These are phyloP conservation scores for Aphelinus certus DNA, from an alignment of 1,140 invertebrate genomes.

Conservation along the genomic window DNA sequence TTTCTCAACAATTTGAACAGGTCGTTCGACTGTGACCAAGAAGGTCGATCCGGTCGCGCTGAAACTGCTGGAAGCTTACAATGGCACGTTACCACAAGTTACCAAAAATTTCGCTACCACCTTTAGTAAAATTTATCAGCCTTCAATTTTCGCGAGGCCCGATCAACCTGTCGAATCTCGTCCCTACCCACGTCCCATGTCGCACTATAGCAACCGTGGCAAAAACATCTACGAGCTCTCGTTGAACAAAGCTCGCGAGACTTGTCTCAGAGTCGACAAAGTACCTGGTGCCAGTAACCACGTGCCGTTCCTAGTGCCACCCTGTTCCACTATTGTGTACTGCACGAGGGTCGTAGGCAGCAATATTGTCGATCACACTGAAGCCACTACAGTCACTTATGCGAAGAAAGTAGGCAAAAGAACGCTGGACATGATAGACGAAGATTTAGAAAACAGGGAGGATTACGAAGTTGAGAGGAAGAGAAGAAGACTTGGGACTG, in stretches of 20 bases:
- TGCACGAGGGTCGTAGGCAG: background rate
- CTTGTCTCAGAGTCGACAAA: slow-evolving; percentile 49
- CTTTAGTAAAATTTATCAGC: slow-evolving; percentile 27
- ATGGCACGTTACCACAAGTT: slow-evolving; percentile 57
- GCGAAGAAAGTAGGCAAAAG: slow-evolving; percentile 48
- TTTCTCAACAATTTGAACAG: slow-evolving; percentile 2
- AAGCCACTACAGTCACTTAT: slow-evolving; percentile 51
- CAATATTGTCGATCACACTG: slow-evolving; percentile 22
- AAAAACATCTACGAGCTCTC: slow-evolving; percentile 52
- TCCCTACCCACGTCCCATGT: slow-evolving; percentile 56
- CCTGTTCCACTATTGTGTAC: slow-evolving; percentile 46
- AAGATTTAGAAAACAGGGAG: slow-evolving; percentile 1
- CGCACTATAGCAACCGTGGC: slow-evolving; percentile 48
- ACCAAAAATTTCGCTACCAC: slow-evolving; percentile 49
- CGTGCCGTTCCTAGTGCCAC: slow-evolving; percentile 61
- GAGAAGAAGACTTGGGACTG: background rate
- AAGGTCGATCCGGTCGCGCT: slow-evolving; percentile 40
- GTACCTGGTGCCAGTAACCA: slow-evolving; percentile 39
- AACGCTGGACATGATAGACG: slow-evolving; percentile 42
- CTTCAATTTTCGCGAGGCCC: background rate
- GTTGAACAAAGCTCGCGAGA: slow-evolving; percentile 55
- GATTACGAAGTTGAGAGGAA: slow-evolving; percentile 13
- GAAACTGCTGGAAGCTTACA: slow-evolving; percentile 54
- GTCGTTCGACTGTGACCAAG: background rate
- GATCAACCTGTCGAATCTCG: background rate